Evolutionary conservation across 2,113 vertebrate species (phyloP).

Genomic region (Erythrocercus mccallii): DNA sequence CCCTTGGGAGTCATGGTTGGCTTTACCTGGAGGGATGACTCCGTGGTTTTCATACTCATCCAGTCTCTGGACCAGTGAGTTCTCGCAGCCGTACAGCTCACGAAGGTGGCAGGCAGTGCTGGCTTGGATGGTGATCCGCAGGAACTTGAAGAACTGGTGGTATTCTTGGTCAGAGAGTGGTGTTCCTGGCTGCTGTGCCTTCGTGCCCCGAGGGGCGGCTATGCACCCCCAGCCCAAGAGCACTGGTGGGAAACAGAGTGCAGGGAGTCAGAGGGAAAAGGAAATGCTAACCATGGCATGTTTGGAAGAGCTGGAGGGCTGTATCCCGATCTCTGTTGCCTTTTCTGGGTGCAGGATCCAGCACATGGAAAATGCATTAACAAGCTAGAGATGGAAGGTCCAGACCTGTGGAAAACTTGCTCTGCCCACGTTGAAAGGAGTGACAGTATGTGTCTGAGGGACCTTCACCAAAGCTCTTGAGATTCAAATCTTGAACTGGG

Average conservation of each 20-base stretch:
- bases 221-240: neutral
- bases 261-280: neutral
- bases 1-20: neutral
- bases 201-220: rapidly evolving
- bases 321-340: neutral
- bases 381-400: neutral
- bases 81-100: neutral
- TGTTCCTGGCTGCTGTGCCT: neutral
- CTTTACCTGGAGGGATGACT: slow-evolving; percentile 50
- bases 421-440: neutral
- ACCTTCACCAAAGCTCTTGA: neutral
- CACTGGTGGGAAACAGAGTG: slow-evolving; percentile 2
- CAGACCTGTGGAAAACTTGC: neutral
- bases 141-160: slow-evolving; percentile 17
- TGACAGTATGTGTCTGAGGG: neutral
- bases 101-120: slow-evolving; percentile 16
- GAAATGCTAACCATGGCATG: neutral
- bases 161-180: slow-evolving; percentile 45
- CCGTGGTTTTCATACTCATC: slow-evolving; percentile 48
- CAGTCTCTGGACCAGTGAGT: neutral
- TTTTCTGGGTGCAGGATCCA: neutral
- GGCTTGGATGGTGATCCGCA: neutral
- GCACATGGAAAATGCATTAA: neutral
- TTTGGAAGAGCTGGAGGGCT: neutral
- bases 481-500: neutral